These are phyloP conservation scores for Scophthalmus maximus DNA, from an alignment of 2,113 vertebrate species.

Conservation along the genomic window DNA sequence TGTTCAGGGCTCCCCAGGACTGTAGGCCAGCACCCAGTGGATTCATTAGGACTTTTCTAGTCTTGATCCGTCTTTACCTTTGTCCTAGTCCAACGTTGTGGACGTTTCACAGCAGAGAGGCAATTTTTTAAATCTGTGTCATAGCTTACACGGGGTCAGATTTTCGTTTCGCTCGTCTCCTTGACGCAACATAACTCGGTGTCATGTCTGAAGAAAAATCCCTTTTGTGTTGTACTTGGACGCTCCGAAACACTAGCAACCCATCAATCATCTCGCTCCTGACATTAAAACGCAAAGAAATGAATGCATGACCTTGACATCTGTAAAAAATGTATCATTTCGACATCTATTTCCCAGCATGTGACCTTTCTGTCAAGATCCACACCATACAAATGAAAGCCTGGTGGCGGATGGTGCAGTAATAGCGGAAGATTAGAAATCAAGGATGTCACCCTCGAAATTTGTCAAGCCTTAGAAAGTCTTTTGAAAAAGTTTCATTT, in stretches of 20 bases:
- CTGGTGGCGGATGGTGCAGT: neutral
- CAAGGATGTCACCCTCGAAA: slow-evolving; percentile 27
- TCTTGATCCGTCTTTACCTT: slow-evolving; percentile 49
- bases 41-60: slow-evolving; percentile 62
- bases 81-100: slow-evolving; percentile 25
- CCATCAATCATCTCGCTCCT: neutral
- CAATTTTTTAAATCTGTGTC: slow-evolving; percentile 20
- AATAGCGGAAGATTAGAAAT: slow-evolving; percentile 13
- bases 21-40: slow-evolving; percentile 34
- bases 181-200: slow-evolving; percentile 4
- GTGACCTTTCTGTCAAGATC: slow-evolving; percentile 1
- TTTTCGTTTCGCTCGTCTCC: neutral
- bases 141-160: slow-evolving; percentile 8
- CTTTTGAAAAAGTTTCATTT: neutral
- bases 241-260: neutral
- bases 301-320: slow-evolving; percentile 9
- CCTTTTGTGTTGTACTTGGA: too few species aligned
- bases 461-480: neutral
- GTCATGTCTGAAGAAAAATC: neutral
- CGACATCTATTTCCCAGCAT: too few species aligned
- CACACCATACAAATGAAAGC: neutral
- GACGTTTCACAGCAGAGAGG: slow-evolving; percentile 30
- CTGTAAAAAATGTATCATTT: too few species aligned
- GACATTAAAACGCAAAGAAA: neutral
- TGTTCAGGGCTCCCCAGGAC: slow-evolving; percentile 32